Conservation (phyloP, 2,888 invertebrate species). For the Melieria omissa region DNA sequence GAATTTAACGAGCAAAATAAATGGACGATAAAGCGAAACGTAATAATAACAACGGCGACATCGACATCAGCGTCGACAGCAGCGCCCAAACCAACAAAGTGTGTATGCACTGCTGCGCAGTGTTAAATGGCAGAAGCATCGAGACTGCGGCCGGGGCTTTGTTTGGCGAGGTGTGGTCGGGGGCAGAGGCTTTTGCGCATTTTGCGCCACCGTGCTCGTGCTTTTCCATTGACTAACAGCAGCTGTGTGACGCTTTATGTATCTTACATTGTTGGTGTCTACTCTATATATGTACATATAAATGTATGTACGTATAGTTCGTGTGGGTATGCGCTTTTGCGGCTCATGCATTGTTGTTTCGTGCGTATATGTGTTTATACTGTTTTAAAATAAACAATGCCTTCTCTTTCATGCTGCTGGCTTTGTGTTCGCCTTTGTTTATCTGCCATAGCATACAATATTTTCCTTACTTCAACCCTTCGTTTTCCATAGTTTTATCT, state of each 20-base stretch:
- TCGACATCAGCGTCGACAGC: slow-evolving; percentile 23
- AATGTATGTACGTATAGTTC: background rate
- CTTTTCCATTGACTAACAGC: background rate
- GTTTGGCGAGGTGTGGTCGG: too few species aligned
- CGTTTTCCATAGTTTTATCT: too few species aligned
- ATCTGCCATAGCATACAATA: background rate
- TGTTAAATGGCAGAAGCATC: too few species aligned
- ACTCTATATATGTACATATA: background rate
- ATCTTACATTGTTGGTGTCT: background rate
- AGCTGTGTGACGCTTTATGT: slow-evolving; percentile 2
- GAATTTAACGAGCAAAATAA: slow-evolving; percentile 59
- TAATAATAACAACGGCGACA: slow-evolving; percentile 16
- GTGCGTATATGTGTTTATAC: background rate
- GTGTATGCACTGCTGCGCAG: too few species aligned
- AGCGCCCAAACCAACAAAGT: slow-evolving; percentile 6
- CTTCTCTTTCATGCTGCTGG: background rate
- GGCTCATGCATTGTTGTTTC: background rate
- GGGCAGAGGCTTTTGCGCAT: too few species aligned
- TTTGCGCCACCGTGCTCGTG: too few species aligned
- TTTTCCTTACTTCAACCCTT: too few species aligned
- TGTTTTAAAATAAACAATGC: background rate
- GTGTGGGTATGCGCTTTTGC: background rate
- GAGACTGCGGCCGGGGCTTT: too few species aligned
- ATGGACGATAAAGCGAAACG: slow-evolving; percentile 51
- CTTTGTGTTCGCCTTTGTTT: background rate